phyloP scores from a whole-genome alignment of 2,113 vertebrate species.

The Elachura formosa region DNA sequence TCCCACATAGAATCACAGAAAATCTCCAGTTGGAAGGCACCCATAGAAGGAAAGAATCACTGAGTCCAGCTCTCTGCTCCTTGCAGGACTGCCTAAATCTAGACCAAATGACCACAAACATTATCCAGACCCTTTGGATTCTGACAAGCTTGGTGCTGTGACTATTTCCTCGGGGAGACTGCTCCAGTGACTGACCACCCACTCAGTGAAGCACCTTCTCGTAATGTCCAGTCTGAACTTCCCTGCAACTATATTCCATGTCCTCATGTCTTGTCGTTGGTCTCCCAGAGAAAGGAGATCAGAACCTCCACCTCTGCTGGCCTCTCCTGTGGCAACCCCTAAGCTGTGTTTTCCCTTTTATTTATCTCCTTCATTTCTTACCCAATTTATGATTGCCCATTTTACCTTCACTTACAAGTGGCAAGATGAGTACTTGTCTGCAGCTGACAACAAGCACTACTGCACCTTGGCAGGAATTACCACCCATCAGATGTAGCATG shows the following conservation, averaged over 20 bases:
- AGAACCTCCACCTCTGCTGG: not conserved
- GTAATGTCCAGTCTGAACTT: not conserved
- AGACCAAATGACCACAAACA: not conserved
- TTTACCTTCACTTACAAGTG: not conserved
- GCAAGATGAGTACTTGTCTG: no score
- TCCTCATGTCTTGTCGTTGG: not conserved
- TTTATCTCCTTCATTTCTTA: not conserved
- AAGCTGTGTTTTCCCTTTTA: not conserved
- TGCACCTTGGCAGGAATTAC: not conserved
- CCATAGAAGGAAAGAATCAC: not conserved
- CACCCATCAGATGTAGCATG: fast-evolving
- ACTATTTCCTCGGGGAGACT: not conserved
- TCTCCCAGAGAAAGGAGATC: not conserved
- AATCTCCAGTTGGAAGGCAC: not conserved
- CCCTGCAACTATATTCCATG: not conserved
- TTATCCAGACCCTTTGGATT: not conserved
- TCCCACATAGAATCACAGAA: not conserved
- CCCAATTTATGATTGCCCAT: not conserved
- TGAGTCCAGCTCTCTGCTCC: not conserved
- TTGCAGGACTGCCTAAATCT: not conserved
- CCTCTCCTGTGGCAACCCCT: not conserved
- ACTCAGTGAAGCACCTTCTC: not conserved
- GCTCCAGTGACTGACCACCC: not conserved
- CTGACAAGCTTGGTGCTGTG: not conserved
- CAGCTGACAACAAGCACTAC: not conserved